Conservation (phyloP, 2,113 vertebrate genomes). For the Phalacrocorax pelagicus region DNA sequence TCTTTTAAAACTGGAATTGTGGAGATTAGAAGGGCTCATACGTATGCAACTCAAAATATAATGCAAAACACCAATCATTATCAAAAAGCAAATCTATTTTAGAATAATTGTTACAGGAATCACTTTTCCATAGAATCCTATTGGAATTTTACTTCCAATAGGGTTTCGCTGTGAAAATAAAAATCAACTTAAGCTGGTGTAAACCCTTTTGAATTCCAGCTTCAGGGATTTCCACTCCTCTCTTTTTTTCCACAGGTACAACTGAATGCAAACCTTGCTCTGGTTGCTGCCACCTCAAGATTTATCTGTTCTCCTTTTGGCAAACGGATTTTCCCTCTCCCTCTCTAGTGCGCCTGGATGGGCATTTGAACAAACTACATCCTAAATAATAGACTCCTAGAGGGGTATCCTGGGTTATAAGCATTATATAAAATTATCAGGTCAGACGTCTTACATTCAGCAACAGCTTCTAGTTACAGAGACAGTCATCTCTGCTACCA, state of each 20-base stretch:
- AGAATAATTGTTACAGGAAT: not conserved
- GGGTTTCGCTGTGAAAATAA: not conserved
- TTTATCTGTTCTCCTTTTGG: not conserved
- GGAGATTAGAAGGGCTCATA: not conserved
- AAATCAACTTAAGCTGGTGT: not conserved
- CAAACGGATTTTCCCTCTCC: not conserved
- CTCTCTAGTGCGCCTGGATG: not conserved
- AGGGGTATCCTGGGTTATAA: not conserved
- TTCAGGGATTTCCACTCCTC: not conserved
- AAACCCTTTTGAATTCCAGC: not conserved
- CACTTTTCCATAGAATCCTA: not conserved
- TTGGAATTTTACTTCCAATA: not conserved
- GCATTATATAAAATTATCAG: not conserved
- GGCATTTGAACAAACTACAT: not conserved
- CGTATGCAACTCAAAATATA: not conserved
- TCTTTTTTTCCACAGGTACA: not conserved
- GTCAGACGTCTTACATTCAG: not conserved
- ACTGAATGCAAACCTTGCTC: not conserved
- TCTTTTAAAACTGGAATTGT: not conserved
- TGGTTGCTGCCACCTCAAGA: not conserved
- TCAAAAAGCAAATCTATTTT: not conserved
- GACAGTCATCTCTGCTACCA: fast-evolving
- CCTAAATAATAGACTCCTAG: not conserved
- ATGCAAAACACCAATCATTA: not conserved
- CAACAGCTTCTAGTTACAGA: not conserved